These are phyloP conservation scores for Clarias platycephalus DNA, from an alignment of 2,797 vertebrate species.

Conservation along the genomic window DNA sequence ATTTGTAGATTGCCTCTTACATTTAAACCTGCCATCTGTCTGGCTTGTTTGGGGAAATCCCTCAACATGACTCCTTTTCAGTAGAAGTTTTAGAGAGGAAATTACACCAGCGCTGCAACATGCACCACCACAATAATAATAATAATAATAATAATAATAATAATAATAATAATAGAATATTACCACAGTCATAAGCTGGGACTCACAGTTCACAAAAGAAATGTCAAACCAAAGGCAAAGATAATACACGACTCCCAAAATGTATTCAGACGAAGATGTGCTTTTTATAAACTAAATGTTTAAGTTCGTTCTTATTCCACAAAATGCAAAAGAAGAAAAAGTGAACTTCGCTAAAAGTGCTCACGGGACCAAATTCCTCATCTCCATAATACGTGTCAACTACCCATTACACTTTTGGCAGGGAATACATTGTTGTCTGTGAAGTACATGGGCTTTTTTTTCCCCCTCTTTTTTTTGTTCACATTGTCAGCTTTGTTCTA, in stretches of 20 bases:
- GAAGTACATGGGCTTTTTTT: conserved; percentile 10
- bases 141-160: conserved; percentile 2
- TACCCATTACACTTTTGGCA: conserved; percentile 15
- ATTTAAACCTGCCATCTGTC: conserved; percentile 5
- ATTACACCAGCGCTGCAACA: neutral
- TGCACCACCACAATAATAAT: neutral
- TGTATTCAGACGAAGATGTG: neutral
- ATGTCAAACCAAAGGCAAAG: conserved; percentile 18
- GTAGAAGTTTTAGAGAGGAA: conserved; percentile 30
- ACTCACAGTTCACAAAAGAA: conserved; percentile 7
- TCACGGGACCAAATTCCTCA: neutral
- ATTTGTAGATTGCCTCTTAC: neutral
- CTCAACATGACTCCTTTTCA: conserved; percentile 28
- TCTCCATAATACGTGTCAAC: neutral
- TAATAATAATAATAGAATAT: neutral
- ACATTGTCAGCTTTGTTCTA: conserved; percentile 31
- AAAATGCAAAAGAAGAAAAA: neutral
- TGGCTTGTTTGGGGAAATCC: conserved; percentile 14
- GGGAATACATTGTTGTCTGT: neutral
- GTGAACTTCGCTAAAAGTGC: neutral
- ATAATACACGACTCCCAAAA: neutral
- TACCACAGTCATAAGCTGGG: neutral
- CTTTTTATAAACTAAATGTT: conserved; percentile 11
- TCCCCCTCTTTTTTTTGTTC: neutral
- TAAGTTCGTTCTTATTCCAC: neutral